Conservation (phyloP, 2,797 vertebrate species). For the Halcyon badia region DNA sequence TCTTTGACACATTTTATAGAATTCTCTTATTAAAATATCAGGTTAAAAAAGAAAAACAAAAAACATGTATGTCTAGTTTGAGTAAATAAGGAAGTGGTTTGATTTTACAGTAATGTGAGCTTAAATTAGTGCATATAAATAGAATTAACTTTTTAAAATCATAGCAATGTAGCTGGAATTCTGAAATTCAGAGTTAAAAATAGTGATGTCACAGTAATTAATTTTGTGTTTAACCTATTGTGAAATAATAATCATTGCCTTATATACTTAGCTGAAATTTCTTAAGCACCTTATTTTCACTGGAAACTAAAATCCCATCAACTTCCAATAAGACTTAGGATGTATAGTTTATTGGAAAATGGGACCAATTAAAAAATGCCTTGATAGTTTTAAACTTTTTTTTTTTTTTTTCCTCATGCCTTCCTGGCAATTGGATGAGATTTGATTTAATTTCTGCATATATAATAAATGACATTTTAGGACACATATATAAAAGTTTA, state of each 20-base stretch:
- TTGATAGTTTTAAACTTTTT: background rate
- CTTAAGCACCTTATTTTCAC: background rate
- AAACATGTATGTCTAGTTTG: background rate
- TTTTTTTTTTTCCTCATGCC: background rate
- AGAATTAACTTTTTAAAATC: background rate
- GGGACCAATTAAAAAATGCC: background rate
- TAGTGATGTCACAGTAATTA: background rate
- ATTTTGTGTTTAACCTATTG: background rate
- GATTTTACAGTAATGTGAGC: background rate
- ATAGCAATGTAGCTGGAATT: background rate
- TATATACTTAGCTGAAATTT: slow-evolving; percentile 7
- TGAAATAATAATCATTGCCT: background rate
- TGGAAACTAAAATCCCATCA: background rate
- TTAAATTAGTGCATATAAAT: background rate
- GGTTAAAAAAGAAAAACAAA: background rate
- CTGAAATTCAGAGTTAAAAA: background rate
- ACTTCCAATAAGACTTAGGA: background rate
- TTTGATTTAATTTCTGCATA: background rate
- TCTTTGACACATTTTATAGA: background rate
- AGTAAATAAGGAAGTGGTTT: background rate
- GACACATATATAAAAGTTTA: background rate
- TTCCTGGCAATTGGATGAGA: background rate
- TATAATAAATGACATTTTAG: background rate
- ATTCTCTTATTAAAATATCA: background rate
- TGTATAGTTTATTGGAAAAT: background rate